phyloP scores from a whole-genome alignment of 2,888 invertebrate species.

The Campoplex capitator region DNA sequence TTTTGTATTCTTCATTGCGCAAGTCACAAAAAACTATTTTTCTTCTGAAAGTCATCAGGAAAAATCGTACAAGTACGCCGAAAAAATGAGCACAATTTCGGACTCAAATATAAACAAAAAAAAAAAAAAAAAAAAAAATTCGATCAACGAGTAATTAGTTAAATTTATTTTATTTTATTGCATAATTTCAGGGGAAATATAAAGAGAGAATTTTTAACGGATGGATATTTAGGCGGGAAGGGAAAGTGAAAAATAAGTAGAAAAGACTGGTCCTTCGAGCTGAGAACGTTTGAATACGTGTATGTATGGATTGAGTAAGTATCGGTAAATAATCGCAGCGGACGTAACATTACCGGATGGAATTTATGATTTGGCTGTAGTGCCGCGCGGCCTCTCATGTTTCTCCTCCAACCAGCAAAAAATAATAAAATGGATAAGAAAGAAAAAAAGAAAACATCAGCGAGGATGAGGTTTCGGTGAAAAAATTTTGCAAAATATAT shows the following conservation, averaged over 20 bases:
- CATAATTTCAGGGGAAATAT: neutral
- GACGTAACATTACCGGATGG: conserved; percentile 82
- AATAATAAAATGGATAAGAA: neutral
- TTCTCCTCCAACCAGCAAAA: neutral
- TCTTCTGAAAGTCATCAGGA: neutral
- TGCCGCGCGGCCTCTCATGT: conserved; percentile 6
- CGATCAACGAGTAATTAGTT: neutral
- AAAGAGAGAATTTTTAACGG: conserved; percentile 12
- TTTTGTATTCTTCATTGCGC: neutral
- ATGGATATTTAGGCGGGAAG: conserved; percentile 34
- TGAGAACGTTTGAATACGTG: conserved; percentile 17
- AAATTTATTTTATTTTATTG: neutral
- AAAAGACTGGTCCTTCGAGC: conserved; percentile 69
- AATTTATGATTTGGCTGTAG: conserved; percentile 82
- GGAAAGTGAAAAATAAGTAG: conserved; percentile 63
- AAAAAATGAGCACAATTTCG: neutral
- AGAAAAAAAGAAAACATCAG: neutral
- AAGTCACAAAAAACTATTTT: conserved; percentile 15
- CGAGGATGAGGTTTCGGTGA: neutral
- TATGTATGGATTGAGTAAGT: conserved; percentile 76
- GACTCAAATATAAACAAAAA: too few relatives aligned
- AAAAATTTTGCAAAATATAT: neutral
- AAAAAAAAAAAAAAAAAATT: neutral
- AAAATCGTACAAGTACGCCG: neutral
- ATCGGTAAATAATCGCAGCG: conserved; percentile 83